A percentile compares a stretch with the other conserved stretches of the same genome.
phyloP scores from a whole-genome alignment of 2,797 vertebrate genomes.

The Antennarius maculatus region DNA sequence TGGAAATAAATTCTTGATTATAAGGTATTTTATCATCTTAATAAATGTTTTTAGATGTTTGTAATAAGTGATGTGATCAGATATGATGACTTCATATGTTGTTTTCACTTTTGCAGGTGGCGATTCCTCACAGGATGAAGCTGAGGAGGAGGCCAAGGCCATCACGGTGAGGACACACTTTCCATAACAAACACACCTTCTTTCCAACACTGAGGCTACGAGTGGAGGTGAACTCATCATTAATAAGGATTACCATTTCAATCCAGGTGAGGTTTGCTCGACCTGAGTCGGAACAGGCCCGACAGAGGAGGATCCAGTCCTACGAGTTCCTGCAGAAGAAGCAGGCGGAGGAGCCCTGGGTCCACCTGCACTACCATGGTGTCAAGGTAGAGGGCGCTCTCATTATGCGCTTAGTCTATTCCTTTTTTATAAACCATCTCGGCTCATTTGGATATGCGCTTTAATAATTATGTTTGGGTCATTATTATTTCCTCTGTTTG shows the following conservation, averaged over 20 bases:
- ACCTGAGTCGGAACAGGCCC: conserved; percentile 94
- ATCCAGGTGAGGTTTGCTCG: conserved; percentile 92
- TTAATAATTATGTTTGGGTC: no score
- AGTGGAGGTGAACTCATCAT: not conserved
- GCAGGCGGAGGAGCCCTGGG: conserved; percentile 96
- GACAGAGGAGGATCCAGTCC: conserved; percentile 93
- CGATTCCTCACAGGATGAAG: conserved; percentile 98
- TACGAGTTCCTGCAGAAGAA: conserved; percentile 98
- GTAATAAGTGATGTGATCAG: not conserved
- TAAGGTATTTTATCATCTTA: no score
- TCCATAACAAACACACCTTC: no score
- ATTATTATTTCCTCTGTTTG: not conserved
- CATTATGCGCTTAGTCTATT: not conserved
- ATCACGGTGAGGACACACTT: conserved; percentile 86
- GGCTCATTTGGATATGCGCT: no score
- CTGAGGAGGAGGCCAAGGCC: conserved; percentile 95
- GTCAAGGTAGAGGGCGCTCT: conserved; percentile 79
- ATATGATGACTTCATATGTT: not conserved
- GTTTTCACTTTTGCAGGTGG: conserved; percentile 81
- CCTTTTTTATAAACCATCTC: not conserved
- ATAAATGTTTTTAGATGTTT: no score
- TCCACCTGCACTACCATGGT: conserved; percentile 90
- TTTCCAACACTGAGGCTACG: not conserved
- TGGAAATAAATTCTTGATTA: no score
- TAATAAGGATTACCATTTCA: not conserved